Base-by-base conservation (phyloP, 2,797 vertebrate genomes). In the Cottoperca gobio region DNA sequence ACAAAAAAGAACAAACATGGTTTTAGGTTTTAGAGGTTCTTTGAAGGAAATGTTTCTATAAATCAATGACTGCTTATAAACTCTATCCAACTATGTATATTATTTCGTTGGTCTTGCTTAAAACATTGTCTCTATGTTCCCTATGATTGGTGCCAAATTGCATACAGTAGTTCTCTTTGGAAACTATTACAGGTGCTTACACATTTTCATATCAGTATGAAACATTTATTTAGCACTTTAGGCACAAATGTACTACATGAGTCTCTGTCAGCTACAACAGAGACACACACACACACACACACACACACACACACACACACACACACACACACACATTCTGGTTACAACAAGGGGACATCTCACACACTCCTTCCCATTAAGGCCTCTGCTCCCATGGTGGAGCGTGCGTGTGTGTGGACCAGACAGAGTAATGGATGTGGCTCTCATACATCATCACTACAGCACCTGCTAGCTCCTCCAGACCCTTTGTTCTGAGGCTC, bases 371-470 rank as follows among this genome's bases (percentile, higher is more conserved):
- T 16, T 61, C 63, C 43, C n/a, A 53, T 71, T 16, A 66, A 63
- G 74, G 59, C 31, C 49, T 74, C 68, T 46, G 26, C 48, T 83
- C 48, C 31, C 48, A 50, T n/a, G 60, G 16, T 63, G 42, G 46
- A 69, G 33, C 64, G 75, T 77, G 55, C 81, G 77, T 78, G 65
- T 62, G 39, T 69, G 67, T 55, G 69, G 37, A 75, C 23, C 53
- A 79, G 73, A 77, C 66, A 70, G 45, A 73, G 65, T 76, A 72
- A 85, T 77, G 58, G 72, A 89, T 83, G 76, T 45, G 63, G 35
- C 68, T 65, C 70, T 78, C 84, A 86, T 88, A 74, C 66, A 87
- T 93, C 89, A 87, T 78, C 45, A 1, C 72, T 67, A 76, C 33
- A 88, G 67, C 67, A 75, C 66, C 84, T 70, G 45, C 12, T 78